Base-by-base conservation (phyloP, 2,113 vertebrate genomes). In the Elgaria multicarinata region DNA sequence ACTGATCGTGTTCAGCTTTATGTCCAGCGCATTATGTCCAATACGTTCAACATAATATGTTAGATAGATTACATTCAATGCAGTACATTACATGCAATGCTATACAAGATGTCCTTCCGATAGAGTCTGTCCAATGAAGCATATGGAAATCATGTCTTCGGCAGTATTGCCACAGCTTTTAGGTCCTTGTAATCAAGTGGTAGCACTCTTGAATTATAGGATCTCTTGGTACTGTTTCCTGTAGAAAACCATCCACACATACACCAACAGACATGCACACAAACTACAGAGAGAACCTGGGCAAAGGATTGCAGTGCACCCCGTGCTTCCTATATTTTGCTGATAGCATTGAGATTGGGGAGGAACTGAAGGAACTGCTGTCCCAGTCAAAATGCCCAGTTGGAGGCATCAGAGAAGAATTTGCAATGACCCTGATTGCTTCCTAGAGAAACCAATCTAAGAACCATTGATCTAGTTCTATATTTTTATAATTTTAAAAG, bases 21-120 rank as follows among this genome's bases (percentile, higher is more conserved):
- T 84, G 81, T 77, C 88, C 72, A 7, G 81, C 67, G 77, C 62
- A 67, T 89, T 89, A 89, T 76, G n/a, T 89, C 88, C 88, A 84
- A 67, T 84, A 66, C 72, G 67, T 84, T 84, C 58, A 50, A 84
- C 71, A 20, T 84, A 77, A 36, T 67, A 53, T 7, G 28, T 67
- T 84, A 55, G 88, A 89, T 76, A 66, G 55, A 84, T 89, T 66
- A 77, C 72, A 76, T 89, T 89, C 62, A 76, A 77, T 44, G 72
- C 42, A 50, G 77, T 77, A 46, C 69, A 77, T 84, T 89, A 84
- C 72, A 42, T 67, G 46, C 6, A n/a, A 67, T 67, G 58, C 42
- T 77, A 84, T 67, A 69, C 58, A 84, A 89, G 82, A 55, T 85
- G 82, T 77, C 74, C 74, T 89, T 53, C 74, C 9, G 44, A 89